These are phyloP conservation scores for Schizotus pectinicornis DNA, from an alignment of 2,888 invertebrate genomes.

Conservation along the genomic window DNA sequence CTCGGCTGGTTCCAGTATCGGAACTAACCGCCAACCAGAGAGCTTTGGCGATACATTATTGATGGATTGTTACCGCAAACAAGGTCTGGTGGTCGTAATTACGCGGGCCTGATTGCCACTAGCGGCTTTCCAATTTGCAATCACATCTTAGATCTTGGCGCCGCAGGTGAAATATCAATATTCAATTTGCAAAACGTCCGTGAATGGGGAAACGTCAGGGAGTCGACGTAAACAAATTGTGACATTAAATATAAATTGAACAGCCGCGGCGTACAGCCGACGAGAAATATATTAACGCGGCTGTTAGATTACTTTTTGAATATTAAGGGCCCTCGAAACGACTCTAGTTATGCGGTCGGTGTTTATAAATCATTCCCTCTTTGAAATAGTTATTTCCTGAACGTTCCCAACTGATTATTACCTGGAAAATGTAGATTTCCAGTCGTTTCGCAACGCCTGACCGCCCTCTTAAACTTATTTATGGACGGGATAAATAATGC, in stretches of 20 bases:
- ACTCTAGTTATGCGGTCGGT: not conserved
- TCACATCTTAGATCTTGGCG: constrained; percentile 1
- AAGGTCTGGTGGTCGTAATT: not conserved
- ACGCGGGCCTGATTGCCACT: not conserved
- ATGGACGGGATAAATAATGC: too few species aligned
- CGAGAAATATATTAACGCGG: constrained; percentile 9
- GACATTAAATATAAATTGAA: constrained; percentile 33
- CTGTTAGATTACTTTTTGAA: constrained; percentile 19
- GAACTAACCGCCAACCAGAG: constrained; percentile 6
- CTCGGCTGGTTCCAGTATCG: constrained; percentile 6
- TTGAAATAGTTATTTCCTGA: constrained; percentile 5
- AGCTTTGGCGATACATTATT: constrained; percentile 1
- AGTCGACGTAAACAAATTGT: constrained; percentile 36
- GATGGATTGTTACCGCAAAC: constrained; percentile 8
- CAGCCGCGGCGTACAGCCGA: constrained; percentile 1
- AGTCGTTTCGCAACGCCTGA: too few species aligned
- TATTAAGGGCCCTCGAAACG: constrained; percentile 3
- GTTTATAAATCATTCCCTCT: constrained; percentile 2
- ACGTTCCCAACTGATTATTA: not conserved
- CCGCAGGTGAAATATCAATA: constrained; percentile 11
- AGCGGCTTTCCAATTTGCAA: not conserved
- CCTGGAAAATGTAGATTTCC: not conserved
- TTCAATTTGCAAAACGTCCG: constrained; percentile 8
- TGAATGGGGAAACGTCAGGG: constrained; percentile 37
- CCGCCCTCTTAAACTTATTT: too few species aligned